Conservation (phyloP, 2,888 invertebrate genomes). For the Cephalotes varians region DNA sequence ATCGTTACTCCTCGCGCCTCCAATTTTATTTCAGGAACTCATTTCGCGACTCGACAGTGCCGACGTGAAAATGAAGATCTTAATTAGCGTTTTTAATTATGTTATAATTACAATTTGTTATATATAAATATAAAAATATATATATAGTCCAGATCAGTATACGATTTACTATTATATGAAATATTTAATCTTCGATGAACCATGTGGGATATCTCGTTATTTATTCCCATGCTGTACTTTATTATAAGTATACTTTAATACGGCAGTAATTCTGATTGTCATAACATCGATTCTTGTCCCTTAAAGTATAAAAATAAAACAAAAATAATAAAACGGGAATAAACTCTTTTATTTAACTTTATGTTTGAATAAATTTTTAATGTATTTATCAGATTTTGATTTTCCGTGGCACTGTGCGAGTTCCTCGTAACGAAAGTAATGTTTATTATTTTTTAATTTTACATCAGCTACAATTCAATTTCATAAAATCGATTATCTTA, state of each 20-base stretch:
- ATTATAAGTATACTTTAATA: too few species aligned
- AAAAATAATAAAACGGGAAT: too few species aligned
- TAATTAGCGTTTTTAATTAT: slow-evolving; percentile 16
- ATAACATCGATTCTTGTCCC: too few species aligned
- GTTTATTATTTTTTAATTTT: slow-evolving; percentile 1
- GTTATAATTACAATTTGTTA: slow-evolving; percentile 8
- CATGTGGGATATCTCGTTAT: too few species aligned
- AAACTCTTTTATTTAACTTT: not conserved
- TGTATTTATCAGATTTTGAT: not conserved
- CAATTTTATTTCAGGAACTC: slow-evolving; percentile 9
- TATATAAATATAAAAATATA: not conserved
- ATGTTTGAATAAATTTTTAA: not conserved
- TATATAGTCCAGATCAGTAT: too few species aligned
- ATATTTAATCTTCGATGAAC: too few species aligned
- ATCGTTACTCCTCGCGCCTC: not conserved
- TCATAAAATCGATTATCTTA: not conserved
- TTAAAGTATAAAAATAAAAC: too few species aligned
- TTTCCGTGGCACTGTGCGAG: not conserved
- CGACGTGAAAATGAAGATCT: slow-evolving; percentile 18
- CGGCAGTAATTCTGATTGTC: too few species aligned
- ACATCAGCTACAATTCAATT: not conserved
- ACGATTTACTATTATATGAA: not conserved
- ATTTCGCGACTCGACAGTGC: slow-evolving; percentile 11
- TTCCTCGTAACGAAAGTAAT: not conserved
- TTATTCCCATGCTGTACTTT: too few species aligned